phyloP scores from a whole-genome alignment of 2,797 vertebrate species.

The Gila robusta region DNA sequence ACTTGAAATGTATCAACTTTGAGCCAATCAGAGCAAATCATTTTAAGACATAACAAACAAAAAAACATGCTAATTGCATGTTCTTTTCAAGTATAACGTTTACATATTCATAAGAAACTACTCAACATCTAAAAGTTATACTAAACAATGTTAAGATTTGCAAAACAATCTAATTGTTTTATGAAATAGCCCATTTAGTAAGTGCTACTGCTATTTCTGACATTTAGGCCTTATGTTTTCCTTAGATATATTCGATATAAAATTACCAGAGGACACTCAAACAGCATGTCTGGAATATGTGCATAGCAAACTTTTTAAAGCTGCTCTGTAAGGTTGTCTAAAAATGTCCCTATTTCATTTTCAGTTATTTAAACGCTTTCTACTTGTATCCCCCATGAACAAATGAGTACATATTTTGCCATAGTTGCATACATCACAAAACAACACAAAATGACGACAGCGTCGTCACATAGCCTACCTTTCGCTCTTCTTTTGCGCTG shows the following conservation, averaged over 20 bases:
- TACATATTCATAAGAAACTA: not conserved
- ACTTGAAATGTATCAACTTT: not conserved
- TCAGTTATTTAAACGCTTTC: not conserved
- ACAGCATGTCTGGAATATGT: not conserved
- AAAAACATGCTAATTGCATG: not conserved
- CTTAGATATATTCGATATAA: not conserved
- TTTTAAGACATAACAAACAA: not conserved
- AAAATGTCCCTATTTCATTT: not conserved
- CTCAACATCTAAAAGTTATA: no score
- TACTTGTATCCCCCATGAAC: not conserved
- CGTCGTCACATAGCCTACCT: conserved; percentile 58
- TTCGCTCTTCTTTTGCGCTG: conserved; percentile 71
- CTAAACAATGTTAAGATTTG: not conserved
- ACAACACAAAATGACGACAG: not conserved
- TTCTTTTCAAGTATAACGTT: not conserved
- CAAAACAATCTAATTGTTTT: no score
- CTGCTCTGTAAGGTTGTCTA: not conserved
- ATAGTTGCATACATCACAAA: not conserved
- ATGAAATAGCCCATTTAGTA: not conserved
- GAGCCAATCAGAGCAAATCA: not conserved
- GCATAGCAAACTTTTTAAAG: not conserved
- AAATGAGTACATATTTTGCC: not conserved
- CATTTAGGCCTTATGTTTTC: not conserved
- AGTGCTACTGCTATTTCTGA: not conserved
- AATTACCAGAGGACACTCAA: not conserved